Evolutionary conservation across 2,113 vertebrate species (phyloP).

Genomic region (Strix aluco): DNA sequence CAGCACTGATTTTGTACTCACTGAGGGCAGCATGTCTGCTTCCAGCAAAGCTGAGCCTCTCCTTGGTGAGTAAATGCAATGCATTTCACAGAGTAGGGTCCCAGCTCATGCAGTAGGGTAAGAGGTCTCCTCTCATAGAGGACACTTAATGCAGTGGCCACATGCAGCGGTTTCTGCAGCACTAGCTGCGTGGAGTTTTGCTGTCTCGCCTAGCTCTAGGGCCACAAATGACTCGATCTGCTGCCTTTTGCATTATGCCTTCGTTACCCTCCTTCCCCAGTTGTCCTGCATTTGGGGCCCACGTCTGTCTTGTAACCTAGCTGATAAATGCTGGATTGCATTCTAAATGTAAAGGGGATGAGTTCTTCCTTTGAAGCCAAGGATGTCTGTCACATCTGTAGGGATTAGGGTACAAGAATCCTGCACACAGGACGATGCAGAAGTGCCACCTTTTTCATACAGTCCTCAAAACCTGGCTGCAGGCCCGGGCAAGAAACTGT

Average conservation of each 20-base stretch:
- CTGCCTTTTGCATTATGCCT: background rate
- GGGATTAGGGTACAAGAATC: background rate
- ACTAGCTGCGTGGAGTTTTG: background rate
- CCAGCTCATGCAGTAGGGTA: background rate
- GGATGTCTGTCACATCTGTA: background rate
- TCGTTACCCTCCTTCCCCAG: background rate
- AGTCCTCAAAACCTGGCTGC: background rate
- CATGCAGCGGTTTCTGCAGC: background rate
- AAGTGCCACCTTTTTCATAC: fast-evolving
- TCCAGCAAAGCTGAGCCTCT: background rate
- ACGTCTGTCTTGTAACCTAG: background rate
- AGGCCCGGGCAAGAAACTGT: background rate
- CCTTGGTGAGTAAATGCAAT: background rate
- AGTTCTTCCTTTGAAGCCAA: background rate
- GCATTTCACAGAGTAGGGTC: too few species aligned
- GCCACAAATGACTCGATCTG: background rate
- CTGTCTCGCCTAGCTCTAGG: background rate
- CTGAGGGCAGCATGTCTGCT: background rate
- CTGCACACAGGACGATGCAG: background rate
- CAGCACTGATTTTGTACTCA: background rate
- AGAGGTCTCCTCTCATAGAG: background rate
- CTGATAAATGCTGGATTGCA: background rate
- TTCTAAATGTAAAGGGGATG: background rate
- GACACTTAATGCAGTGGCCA: background rate
- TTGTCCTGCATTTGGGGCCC: background rate